Evolutionary conservation across 2,888 invertebrate species (phyloP).

Genomic region (Taenaris catops): DNA sequence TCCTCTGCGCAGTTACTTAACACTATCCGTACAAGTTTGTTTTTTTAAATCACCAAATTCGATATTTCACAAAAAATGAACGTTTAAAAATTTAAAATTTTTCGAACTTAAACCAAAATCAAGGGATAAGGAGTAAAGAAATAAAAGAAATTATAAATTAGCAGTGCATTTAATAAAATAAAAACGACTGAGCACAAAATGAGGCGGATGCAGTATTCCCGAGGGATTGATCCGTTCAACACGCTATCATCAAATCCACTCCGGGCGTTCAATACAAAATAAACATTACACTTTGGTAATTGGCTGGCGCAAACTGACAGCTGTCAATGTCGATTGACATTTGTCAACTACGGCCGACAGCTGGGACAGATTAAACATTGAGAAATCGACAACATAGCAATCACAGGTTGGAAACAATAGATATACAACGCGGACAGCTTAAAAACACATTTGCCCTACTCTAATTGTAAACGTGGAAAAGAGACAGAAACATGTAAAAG

Average conservation of each 20-base stretch:
- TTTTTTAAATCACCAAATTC: too few species aligned
- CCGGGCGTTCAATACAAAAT: slow-evolving; percentile 18
- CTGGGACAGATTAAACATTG: slow-evolving; percentile 1
- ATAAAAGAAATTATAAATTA: slow-evolving; percentile 48
- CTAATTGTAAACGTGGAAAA: not conserved
- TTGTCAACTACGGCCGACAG: slow-evolving; percentile 16
- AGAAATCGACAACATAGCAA: slow-evolving; percentile 3
- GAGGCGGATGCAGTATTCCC: slow-evolving; percentile 42
- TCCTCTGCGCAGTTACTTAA: too few species aligned
- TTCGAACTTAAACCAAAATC: not conserved
- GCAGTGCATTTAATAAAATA: slow-evolving; percentile 69
- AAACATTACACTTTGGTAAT: slow-evolving; percentile 30
- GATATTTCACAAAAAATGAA: too few species aligned
- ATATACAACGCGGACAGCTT: slow-evolving; percentile 1
- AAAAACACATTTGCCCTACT: too few species aligned
- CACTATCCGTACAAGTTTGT: too few species aligned
- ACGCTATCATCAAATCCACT: not conserved
- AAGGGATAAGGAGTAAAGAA: slow-evolving; percentile 20
- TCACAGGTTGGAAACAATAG: slow-evolving; percentile 12
- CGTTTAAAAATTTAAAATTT: not conserved
- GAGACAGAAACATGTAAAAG: not conserved
- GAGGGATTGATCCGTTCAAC: slow-evolving; percentile 14
- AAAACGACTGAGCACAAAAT: slow-evolving; percentile 55
- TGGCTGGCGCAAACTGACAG: slow-evolving; percentile 26
- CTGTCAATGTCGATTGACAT: slow-evolving; percentile 17